These are phyloP conservation scores for Eudorcas thomsonii DNA, from an alignment of 2,113 vertebrate genomes.

Conservation along the genomic window DNA sequence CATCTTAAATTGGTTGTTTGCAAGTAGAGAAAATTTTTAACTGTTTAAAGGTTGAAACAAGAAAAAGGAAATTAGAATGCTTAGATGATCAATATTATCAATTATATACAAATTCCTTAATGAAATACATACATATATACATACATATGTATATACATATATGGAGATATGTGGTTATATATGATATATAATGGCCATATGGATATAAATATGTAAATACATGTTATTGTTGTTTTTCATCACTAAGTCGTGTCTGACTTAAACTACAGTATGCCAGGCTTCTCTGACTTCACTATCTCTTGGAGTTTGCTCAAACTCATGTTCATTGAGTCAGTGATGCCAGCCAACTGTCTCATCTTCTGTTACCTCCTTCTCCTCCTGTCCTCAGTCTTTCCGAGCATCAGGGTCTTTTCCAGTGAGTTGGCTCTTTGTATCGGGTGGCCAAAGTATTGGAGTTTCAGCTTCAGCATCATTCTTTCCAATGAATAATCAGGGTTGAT, in stretches of 20 bases:
- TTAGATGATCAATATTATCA: background rate
- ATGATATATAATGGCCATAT: background rate
- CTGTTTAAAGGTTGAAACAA: background rate
- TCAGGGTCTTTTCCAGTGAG: background rate
- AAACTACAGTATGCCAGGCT: background rate
- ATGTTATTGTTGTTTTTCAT: background rate
- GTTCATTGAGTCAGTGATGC: background rate
- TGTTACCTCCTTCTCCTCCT: background rate
- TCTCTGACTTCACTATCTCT: background rate
- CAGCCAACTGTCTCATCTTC: background rate
- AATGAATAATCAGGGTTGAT: background rate
- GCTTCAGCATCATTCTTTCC: background rate
- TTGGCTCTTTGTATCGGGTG: background rate
- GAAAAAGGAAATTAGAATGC: background rate
- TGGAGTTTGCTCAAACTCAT: background rate
- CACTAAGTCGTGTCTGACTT: background rate
- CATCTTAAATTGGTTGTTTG: background rate
- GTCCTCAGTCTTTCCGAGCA: background rate
- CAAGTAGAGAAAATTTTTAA: background rate
- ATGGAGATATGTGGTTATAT: background rate
- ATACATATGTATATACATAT: background rate
- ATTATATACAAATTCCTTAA: background rate
- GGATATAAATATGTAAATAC: background rate
- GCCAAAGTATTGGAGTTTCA: background rate
- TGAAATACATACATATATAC: background rate